A percentile compares a stretch with the other conserved stretches of the same genome.
These are phyloP conservation scores for Ophion costatus DNA, from an alignment of 2,888 invertebrate species.

Conservation along the genomic window DNA sequence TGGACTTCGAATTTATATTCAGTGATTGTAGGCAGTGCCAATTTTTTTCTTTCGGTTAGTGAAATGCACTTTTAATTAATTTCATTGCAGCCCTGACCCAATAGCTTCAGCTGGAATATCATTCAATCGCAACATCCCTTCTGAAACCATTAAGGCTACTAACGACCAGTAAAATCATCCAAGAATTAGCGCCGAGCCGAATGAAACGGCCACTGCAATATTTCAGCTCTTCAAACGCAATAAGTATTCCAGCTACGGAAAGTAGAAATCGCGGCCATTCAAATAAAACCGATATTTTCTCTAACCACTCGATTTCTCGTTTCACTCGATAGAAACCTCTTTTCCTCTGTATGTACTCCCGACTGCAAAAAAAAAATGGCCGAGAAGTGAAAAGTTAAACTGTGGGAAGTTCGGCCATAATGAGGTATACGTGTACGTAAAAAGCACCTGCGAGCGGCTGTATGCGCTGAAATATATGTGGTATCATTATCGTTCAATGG, in stretches of 20 bases:
- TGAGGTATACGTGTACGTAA: conserved; percentile 19
- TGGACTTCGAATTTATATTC: background rate
- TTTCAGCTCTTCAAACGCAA: background rate
- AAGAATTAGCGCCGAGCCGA: background rate
- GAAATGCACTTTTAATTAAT: background rate
- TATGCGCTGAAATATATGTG: conserved; percentile 46
- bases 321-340: background rate
- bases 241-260: background rate
- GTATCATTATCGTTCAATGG: conserved; percentile 64
- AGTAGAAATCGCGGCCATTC: background rate
- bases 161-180: background rate
- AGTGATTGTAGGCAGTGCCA: background rate
- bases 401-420: background rate
- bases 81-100: background rate
- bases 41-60: background rate
- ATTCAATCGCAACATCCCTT: background rate
- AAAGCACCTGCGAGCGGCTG: conserved; percentile 43
- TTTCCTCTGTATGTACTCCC: background rate
- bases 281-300: background rate
- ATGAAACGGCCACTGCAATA: background rate
- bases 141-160: background rate
- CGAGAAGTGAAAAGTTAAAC: conserved; percentile 13
- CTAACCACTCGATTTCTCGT: background rate
- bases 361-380: background rate
- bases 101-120: background rate